Evolutionary conservation across 2,888 invertebrate species (phyloP), one percentile per base, ranked within the genome.

Genomic region (Drosophila incognita): DNA sequence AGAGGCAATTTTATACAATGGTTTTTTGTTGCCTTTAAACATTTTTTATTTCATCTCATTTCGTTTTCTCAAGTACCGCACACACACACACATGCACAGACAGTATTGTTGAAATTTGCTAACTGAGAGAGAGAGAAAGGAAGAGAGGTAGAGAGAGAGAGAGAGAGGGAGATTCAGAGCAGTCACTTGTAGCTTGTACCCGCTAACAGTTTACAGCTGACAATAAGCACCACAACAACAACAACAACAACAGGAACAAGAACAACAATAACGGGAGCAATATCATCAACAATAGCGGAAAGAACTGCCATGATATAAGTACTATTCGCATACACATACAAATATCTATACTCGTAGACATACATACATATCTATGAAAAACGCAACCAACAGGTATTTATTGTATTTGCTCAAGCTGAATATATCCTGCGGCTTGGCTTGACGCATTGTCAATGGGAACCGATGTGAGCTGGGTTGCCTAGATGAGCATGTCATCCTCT

Each of bases 391-490:
- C 85, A 85, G 85, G 85, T 85, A 85, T 90, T 85, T 90, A 86
- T 85, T 85, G 89, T 90, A 86, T 86, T 90, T 90, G 74, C 87
- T 77, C 87, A 83, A 70, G 74, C 81, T 86, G 90, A 86, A 90
- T 86, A 76, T 83, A 85, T 85, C 85, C 85, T 90, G 85, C 83
- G 90, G 85, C 90, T 90, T 83, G 87, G 77, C 87, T 79, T 82
- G 68, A 82, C 67, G 79, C 74, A 90, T 88, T 85, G 87, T 88
- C 89, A 85, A 88, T 89, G 81, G 70, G 60, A 42, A 64, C 31
- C 33, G 54, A 61, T 63, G 59, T 78, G 72, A 71, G 77, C 77
- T 33, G 75, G 76, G 75, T 64, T 79, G 62, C 46, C 51, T 56
- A 53, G 53, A 53, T 63, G 54, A 56, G 73, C 33, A 53, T 56